Evolutionary conservation across 2,797 vertebrate genomes (phyloP).

Genomic region (Crotalus adamanteus): DNA sequence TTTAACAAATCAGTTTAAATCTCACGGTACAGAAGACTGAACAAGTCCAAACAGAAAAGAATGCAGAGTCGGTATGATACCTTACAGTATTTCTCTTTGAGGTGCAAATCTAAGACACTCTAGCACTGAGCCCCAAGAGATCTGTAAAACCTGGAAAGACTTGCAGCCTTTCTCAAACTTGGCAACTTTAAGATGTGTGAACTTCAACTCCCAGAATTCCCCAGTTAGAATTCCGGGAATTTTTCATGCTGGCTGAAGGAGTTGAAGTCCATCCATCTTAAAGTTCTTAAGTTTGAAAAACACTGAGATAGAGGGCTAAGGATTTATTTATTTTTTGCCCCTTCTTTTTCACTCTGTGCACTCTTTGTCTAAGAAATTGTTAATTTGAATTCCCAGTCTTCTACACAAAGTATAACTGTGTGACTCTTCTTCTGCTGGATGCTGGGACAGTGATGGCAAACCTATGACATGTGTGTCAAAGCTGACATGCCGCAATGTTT

Average conservation of each 20-base stretch:
- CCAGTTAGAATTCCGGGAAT: neutral
- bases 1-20: neutral
- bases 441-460: neutral
- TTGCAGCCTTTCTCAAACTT: neutral
- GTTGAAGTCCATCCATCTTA: neutral
- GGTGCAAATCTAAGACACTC: neutral
- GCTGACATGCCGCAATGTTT: neutral
- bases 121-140: neutral
- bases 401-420: neutral
- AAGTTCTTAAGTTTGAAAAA: neutral
- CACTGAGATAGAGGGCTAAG: neutral
- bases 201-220: neutral
- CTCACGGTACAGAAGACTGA: neutral
- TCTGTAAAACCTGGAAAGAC: neutral
- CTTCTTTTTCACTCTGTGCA: neutral
- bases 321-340: neutral
- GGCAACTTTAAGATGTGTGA: neutral
- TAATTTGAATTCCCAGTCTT: neutral
- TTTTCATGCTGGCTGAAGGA: neutral
- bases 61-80: neutral
- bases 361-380: neutral
- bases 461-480: neutral
- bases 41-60: neutral
- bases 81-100: neutral
- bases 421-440: neutral